Evolutionary conservation across 2,888 invertebrate species (phyloP).

Genomic region (Stenodema calcarata): DNA sequence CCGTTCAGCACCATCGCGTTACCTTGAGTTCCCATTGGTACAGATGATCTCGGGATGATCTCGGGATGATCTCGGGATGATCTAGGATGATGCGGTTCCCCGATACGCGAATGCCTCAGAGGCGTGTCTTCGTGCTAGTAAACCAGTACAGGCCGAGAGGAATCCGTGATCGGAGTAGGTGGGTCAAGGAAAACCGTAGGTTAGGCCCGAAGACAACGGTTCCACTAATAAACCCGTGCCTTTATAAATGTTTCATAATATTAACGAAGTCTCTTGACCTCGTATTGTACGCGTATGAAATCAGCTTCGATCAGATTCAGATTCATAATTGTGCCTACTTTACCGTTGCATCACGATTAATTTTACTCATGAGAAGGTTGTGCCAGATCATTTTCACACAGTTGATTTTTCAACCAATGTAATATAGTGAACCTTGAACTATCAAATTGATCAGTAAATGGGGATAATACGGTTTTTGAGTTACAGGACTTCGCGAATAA

Average conservation of each 20-base stretch:
- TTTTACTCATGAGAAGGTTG: background rate
- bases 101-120: background rate
- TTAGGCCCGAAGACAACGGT: background rate
- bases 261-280: background rate
- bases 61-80: background rate
- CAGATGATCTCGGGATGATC: background rate
- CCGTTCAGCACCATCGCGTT: background rate
- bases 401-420: background rate
- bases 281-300: background rate
- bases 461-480: no score
- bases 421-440: background rate
- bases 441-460: no score
- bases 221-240: background rate
- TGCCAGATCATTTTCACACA: background rate
- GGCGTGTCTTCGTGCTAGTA: background rate
- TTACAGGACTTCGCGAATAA: no score
- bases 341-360: background rate
- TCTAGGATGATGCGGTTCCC: background rate
- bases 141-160: background rate
- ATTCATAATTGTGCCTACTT: background rate
- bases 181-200: constrained; percentile 10
- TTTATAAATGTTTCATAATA: background rate
- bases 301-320: background rate
- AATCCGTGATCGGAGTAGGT: background rate
- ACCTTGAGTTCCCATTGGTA: background rate